Conservation (phyloP, 2,113 vertebrate genomes). For the Coryphaenoides rupestris region DNA sequence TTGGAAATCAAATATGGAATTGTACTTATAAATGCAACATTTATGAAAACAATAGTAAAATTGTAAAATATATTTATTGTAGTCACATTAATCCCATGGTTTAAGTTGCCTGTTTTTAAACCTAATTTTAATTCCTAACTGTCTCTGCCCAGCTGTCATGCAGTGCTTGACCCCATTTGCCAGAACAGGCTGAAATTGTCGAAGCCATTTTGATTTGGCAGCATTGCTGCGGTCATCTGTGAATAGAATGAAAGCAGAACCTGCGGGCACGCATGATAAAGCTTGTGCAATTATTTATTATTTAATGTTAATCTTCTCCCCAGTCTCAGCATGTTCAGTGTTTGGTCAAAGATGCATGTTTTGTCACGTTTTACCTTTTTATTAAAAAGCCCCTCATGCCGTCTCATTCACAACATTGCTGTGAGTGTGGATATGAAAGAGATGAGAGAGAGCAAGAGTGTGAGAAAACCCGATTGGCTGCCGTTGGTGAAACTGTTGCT, state of each 20-base stretch:
- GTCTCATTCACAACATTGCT: neutral
- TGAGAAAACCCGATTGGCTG: conserved; percentile 51
- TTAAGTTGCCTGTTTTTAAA: neutral
- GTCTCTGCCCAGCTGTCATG: conserved; percentile 47
- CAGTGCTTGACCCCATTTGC: conserved; percentile 59
- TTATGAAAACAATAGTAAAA: no score
- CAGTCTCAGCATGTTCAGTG: neutral
- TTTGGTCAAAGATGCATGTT: conserved; percentile 14
- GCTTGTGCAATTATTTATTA: conserved; percentile 7
- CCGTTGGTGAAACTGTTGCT: conserved; percentile 60
- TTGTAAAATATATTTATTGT: no score
- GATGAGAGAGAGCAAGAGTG: neutral
- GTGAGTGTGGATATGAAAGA: neutral
- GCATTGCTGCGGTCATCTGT: conserved; percentile 41
- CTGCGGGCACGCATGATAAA: conserved; percentile 20
- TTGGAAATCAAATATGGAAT: no score
- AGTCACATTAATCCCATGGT: no score
- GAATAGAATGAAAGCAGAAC: conserved; percentile 18
- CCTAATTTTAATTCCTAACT: neutral
- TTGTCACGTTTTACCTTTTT: no score
- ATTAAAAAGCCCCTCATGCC: neutral
- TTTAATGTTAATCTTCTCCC: conserved; percentile 13
- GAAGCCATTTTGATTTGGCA: conserved; percentile 55
- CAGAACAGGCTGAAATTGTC: conserved; percentile 46
- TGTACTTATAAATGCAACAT: no score